Evolutionary conservation across 2,113 vertebrate genomes (phyloP).

Genomic region (Deroptyus accipitrinus): DNA sequence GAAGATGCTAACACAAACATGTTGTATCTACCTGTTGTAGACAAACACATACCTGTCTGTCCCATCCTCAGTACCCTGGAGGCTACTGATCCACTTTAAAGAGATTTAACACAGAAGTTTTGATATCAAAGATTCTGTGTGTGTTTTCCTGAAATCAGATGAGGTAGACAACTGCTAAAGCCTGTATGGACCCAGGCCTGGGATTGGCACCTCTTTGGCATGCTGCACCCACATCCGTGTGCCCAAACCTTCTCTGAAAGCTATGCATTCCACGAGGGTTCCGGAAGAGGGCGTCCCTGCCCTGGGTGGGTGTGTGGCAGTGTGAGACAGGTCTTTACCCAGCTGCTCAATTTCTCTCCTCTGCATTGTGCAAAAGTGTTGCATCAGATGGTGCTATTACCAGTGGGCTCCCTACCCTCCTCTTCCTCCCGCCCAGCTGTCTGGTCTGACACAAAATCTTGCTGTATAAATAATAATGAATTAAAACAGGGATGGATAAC

Average conservation of each 20-base stretch:
- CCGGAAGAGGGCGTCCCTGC: background rate
- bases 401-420: no score
- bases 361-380: background rate
- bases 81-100: background rate
- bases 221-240: background rate
- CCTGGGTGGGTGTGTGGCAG: background rate
- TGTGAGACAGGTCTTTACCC: accelerated
- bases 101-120: background rate
- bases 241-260: background rate
- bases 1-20: background rate
- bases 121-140: background rate
- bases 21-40: background rate
- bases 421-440: background rate
- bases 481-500: background rate
- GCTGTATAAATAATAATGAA: background rate
- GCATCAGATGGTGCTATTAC: accelerated
- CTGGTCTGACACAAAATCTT: background rate
- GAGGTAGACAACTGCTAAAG: background rate
- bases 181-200: no score
- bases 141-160: background rate
- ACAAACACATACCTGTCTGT: background rate
- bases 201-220: accelerated
- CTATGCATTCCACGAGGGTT: accelerated
- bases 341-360: background rate
- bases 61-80: background rate